Evolutionary conservation across 2,888 invertebrate genomes (phyloP).

Genomic region (Tetragonisca angustula): DNA sequence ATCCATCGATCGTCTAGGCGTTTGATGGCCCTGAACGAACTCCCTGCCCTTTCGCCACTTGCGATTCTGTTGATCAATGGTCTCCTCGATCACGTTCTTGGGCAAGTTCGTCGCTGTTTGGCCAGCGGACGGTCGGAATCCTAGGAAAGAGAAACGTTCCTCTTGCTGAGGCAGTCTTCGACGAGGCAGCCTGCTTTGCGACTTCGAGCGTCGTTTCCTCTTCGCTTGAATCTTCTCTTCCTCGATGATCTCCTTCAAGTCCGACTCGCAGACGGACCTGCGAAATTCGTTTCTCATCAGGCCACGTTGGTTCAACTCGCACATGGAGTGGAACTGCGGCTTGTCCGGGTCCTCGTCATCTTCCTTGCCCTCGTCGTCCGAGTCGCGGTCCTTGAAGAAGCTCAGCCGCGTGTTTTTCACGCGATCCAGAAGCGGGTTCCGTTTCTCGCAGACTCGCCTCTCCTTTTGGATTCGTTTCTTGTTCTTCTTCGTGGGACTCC

Average conservation of each 20-base stretch:
- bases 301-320: constrained; percentile 71
- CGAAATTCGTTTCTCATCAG: constrained; percentile 76
- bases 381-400: constrained; percentile 85
- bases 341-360: constrained; percentile 69
- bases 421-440: constrained; percentile 89
- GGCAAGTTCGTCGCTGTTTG: constrained; percentile 58
- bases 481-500: constrained; percentile 86
- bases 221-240: constrained; percentile 75
- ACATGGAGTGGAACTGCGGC: constrained; percentile 76
- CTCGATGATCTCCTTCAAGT: constrained; percentile 76
- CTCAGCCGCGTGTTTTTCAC: constrained; percentile 90
- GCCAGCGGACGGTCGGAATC: constrained; percentile 69
- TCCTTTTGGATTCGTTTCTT: constrained; percentile 85
- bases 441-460: constrained; percentile 86
- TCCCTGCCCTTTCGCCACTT: constrained; percentile 71
- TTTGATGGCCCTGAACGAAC: constrained; percentile 33
- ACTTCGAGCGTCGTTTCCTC: constrained; percentile 80
- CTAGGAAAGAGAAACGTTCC: constrained; percentile 75
- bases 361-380: constrained; percentile 63
- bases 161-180: constrained; percentile 59
- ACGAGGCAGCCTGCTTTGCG: constrained; percentile 77
- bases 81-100: constrained; percentile 61
- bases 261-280: constrained; percentile 78
- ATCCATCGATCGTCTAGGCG: constrained; percentile 30
- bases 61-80: constrained; percentile 59